Evolutionary conservation across 2,113 vertebrate species (phyloP).

Genomic region (Jacana jacana): DNA sequence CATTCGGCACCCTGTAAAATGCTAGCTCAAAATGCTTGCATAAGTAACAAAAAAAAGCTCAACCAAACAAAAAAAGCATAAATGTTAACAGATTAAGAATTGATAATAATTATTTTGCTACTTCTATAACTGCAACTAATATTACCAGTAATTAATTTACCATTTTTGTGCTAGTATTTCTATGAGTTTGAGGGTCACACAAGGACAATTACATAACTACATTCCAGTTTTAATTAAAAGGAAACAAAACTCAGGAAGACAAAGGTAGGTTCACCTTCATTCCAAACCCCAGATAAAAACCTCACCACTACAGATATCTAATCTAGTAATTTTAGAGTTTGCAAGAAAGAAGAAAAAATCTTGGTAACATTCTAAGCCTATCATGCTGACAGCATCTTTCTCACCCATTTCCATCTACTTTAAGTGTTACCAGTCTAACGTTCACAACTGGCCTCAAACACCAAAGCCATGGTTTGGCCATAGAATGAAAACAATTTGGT

Average conservation of each 20-base stretch:
- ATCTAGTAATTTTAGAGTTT: background rate
- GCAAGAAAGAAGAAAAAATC: background rate
- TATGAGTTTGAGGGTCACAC: background rate
- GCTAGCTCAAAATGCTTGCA: rapidly evolving
- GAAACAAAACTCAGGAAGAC: background rate
- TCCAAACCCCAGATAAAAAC: background rate
- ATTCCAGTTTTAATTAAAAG: background rate
- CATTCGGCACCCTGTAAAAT: background rate
- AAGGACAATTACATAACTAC: background rate
- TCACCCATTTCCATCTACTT: background rate
- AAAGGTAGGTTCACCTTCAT: background rate
- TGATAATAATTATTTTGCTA: background rate
- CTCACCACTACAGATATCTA: background rate
- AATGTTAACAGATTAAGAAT: background rate
- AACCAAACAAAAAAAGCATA: background rate
- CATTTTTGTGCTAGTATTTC: background rate
- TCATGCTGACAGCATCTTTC: background rate
- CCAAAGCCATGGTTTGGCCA: background rate
- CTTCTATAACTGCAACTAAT: background rate
- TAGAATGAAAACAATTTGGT: background rate
- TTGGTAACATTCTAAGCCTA: background rate
- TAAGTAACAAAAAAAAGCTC: background rate
- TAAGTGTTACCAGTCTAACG: background rate
- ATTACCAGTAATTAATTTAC: background rate
- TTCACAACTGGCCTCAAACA: background rate